Evolutionary conservation across 1,140 invertebrate genomes (phyloP).

Genomic region (Druon quercuslanigerum): DNA sequence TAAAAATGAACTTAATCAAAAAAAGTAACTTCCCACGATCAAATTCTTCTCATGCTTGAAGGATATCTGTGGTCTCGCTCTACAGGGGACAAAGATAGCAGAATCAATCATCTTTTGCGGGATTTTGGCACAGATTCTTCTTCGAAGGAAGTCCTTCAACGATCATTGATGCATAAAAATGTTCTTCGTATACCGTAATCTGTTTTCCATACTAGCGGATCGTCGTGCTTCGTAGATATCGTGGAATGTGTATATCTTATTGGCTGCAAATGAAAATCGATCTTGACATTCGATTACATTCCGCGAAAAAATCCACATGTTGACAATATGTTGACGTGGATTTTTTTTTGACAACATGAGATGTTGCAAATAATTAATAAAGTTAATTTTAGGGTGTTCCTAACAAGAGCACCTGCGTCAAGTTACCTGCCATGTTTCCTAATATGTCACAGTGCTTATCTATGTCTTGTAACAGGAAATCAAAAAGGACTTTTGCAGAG

Average conservation of each 20-base stretch:
- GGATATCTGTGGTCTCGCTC: not conserved
- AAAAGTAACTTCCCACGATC: not conserved
- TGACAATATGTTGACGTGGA: not conserved
- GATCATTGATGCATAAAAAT: constrained; percentile 20
- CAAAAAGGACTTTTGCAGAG: too few relatives aligned
- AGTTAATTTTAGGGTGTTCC: too few relatives aligned
- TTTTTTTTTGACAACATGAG: not conserved
- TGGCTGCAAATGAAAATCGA: not conserved
- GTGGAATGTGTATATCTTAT: constrained; percentile 3
- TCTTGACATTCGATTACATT: not conserved
- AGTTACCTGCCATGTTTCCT: too few relatives aligned
- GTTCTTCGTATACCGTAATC: constrained; percentile 5
- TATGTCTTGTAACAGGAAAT: too few relatives aligned
- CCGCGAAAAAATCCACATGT: not conserved
- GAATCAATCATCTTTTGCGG: constrained; percentile 22
- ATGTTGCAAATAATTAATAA: too few relatives aligned
- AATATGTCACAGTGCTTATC: too few relatives aligned
- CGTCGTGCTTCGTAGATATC: not conserved
- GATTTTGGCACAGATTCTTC: constrained; percentile 26
- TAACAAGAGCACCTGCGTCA: too few relatives aligned
- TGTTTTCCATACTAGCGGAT: constrained; percentile 14
- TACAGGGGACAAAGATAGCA: not conserved
- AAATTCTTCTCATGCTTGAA: not conserved
- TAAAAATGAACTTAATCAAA: not conserved
- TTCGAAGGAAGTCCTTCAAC: not conserved